Base-by-base conservation (phyloP, 2,797 vertebrate species). In the Bovichtus diacanthus region DNA sequence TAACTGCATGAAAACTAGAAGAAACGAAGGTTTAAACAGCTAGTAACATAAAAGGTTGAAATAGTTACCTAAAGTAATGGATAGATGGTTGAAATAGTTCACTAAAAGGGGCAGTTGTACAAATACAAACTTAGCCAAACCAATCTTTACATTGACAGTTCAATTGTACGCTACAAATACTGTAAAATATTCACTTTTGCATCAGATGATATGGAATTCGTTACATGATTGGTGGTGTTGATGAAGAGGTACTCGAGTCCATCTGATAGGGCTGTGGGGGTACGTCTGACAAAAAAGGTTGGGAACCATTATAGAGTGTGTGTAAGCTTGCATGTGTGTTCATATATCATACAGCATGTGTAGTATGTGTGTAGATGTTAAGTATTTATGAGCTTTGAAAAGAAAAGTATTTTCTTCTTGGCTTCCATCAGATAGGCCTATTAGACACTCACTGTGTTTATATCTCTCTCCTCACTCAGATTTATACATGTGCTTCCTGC, bases 401-500 rank as follows among this genome's bases (percentile, higher is more conserved):
- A 65, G 38, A 70, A 71, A 78, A 71, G 55, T 72, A 69, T 74
- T 80, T 88, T 74, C 31, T 44, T 86, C 72, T 76, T 61, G 82
- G 67, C 64, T 68, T 65, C 41, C 47, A 74, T 66, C 66, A 78
- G 74, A 86, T 84, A 71, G 69, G 60, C 51, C 69, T 84, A 65
- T 86, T 85, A 88, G 78, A 85, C 58, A 81, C 77, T 88, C 72
- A 66, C 61, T 69, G n/a, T 93, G 85, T 91, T 93, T 92, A 86
- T 83, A 82, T 88, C 85, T 71, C 85, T 71, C 65, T 85, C 74
- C 72, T 82, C 68, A 36, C 76, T 90, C 78, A 74, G 82, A 88
- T 92, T 92, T 89, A 87, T 82, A 84, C 87, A 87, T 70, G 74
- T 85, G 86, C 88, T 93, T 94, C 93, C 90, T 92, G 92, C 85